Base-by-base conservation (phyloP, 2,797 vertebrate species). In the Anguilla anguilla region DNA sequence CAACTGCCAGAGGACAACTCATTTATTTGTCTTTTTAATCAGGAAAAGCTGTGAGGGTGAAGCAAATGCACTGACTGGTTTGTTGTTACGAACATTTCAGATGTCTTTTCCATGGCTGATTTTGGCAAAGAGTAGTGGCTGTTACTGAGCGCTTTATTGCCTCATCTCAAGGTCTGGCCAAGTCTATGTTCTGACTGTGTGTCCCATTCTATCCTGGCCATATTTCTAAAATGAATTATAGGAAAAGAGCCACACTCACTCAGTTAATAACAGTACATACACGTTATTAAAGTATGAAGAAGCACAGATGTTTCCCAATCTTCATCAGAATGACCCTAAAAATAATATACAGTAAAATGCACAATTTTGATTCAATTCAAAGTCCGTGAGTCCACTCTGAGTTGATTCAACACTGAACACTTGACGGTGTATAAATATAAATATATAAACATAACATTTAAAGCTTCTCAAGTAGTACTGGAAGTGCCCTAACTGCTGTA, bases 1-100 rank as follows among this genome's bases (percentile, higher is more conserved):
- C 35, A 88, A 35, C 74, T 69, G 72, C 74, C 46, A 77, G n/a
- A 89, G 79, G 35, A 85, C 74, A 15, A 83, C 85, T 43, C 11
- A 31, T 77, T 87, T 35, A 72, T 88, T 57, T 46, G 6, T 85
- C 1, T 79, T 79, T 35, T 43, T 88, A 61, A 85, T 85, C 74
- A 25, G 51, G 79, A 87, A 43, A 25, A 15, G n/a, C 17, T 53
- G 15, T 25, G 11, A 19, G 49, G 51, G 55, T 55, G 25, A 55
- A 49, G 35, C 11, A 31, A 51, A 79, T 43, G 59, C 46, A 79
- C n/a, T 6, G 28, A 39, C 13, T 15, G 6, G 31, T 43, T 79
- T 43, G 13, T 51, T 82, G 79, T 82, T 5, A 10, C 43, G 51
- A n/a, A 49, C 25, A 31, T 49, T 81, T 51, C 79, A 49, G 46